Conservation (phyloP, 1,140 invertebrate genomes). For the Sinella curviseta region DNA sequence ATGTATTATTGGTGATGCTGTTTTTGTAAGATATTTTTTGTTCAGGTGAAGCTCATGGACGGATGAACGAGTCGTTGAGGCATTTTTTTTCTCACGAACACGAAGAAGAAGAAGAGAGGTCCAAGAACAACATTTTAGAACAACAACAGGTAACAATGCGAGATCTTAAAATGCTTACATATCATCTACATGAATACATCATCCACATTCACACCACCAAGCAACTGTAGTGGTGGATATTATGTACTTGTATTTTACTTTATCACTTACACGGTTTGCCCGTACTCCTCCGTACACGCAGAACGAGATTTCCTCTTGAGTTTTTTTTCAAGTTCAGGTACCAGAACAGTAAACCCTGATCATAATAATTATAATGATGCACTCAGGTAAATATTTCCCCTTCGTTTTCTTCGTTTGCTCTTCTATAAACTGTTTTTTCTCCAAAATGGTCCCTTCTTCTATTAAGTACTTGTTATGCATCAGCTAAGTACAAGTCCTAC, state of each 20-base stretch:
- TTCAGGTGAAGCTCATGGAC: constrained; percentile 14
- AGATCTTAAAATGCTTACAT: not conserved
- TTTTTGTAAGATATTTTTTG: no score
- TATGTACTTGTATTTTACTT: not conserved
- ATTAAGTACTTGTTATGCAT: not conserved
- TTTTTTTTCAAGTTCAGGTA: constrained; percentile 22
- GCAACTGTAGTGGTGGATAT: no score
- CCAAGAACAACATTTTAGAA: not conserved
- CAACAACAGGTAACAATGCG: constrained; percentile 1
- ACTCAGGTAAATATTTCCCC: not conserved
- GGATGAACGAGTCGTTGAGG: constrained; percentile 16
- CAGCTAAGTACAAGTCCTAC: not conserved
- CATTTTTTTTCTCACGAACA: constrained; percentile 10
- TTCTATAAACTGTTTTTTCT: not conserved
- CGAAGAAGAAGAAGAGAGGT: constrained; percentile 16
- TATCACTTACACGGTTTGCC: not conserved
- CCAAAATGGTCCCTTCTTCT: not conserved
- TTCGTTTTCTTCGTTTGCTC: not conserved
- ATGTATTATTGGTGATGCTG: no score
- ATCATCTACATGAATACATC: not conserved
- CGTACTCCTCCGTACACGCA: no score
- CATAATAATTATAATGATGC: constrained; percentile 1
- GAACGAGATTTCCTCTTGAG: not conserved
- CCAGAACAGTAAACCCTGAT: constrained; percentile 9
- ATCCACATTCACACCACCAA: no score